These are phyloP conservation scores for Netta rufina DNA, from an alignment of 2,797 vertebrate species.

Conservation along the genomic window DNA sequence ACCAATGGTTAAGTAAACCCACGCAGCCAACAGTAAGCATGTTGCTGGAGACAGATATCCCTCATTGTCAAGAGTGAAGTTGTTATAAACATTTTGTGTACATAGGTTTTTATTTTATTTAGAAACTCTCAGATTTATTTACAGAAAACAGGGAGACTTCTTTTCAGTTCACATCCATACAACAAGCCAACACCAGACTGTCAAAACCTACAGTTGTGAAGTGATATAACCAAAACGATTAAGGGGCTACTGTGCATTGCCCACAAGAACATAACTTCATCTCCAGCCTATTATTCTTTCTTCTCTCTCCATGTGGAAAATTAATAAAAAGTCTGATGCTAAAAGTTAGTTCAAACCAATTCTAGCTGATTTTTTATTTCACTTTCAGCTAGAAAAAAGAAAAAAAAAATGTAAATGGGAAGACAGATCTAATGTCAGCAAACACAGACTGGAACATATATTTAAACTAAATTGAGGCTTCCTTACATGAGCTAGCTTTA, in stretches of 20 bases:
- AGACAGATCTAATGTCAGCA: neutral
- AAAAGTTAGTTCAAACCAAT: neutral
- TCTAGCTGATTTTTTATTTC: neutral
- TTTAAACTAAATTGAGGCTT: neutral
- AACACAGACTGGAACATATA: neutral
- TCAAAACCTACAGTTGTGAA: neutral
- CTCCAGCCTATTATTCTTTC: neutral
- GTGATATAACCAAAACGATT: neutral
- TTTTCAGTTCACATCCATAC: conserved; percentile 22
- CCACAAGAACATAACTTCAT: neutral
- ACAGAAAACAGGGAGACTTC: neutral
- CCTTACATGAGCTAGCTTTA: neutral
- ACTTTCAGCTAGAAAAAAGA: neutral
- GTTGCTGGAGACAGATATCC: neutral
- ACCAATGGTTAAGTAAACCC: neutral
- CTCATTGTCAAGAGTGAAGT: conserved; percentile 9
- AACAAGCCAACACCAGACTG: conserved; percentile 1
- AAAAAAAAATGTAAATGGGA: neutral
- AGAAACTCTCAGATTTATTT: neutral
- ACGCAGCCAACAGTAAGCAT: neutral
- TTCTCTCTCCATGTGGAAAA: neutral
- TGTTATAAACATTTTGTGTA: neutral
- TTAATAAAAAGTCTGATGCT: neutral
- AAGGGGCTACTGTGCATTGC: neutral
- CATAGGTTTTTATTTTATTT: conserved; percentile 1